Percentiles rank a stretch among this genome's conserved stretches.
phyloP scores from a whole-genome alignment of 2,888 invertebrate species.

The Diaperis boleti region DNA sequence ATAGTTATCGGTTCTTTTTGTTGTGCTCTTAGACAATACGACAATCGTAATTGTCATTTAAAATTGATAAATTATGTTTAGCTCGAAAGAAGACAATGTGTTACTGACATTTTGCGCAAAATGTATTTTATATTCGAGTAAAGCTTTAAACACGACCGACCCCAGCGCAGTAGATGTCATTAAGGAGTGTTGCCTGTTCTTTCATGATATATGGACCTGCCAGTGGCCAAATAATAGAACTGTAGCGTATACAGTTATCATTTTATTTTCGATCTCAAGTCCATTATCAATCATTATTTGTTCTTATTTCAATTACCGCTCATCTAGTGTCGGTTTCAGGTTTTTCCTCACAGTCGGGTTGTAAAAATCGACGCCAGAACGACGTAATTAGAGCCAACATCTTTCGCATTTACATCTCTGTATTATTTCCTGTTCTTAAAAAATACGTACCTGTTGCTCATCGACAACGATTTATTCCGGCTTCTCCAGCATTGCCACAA shows the following conservation, averaged over 20 bases:
- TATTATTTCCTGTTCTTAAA: too few relatives aligned
- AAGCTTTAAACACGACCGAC: conserved; percentile 44
- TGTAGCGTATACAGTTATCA: conserved; percentile 37
- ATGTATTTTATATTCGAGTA: conserved; percentile 53
- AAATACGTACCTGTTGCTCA: conserved; percentile 34
- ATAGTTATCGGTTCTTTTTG: background rate
- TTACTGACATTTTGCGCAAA: conserved; percentile 54
- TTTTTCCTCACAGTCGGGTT: too few relatives aligned
- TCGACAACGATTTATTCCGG: conserved; percentile 18
- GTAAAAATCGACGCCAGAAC: too few relatives aligned
- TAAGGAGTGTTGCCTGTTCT: conserved; percentile 49
- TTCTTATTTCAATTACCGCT: too few relatives aligned
- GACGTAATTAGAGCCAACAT: too few relatives aligned
- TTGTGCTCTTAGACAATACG: background rate
- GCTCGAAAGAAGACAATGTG: conserved; percentile 50
- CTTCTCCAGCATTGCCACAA: conserved; percentile 23
- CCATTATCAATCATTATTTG: conserved; percentile 15
- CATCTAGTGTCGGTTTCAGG: too few relatives aligned
- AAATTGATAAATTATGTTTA: conserved; percentile 38
- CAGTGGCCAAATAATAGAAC: conserved; percentile 46
- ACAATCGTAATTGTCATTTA: conserved; percentile 37
- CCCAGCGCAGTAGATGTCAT: conserved; percentile 44
- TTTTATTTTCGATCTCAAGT: conserved; percentile 35
- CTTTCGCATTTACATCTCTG: conserved; percentile 15
- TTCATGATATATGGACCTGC: conserved; percentile 45